phyloP scores from a whole-genome alignment of 2,797 vertebrate genomes.

The Fistularia tabacaria region DNA sequence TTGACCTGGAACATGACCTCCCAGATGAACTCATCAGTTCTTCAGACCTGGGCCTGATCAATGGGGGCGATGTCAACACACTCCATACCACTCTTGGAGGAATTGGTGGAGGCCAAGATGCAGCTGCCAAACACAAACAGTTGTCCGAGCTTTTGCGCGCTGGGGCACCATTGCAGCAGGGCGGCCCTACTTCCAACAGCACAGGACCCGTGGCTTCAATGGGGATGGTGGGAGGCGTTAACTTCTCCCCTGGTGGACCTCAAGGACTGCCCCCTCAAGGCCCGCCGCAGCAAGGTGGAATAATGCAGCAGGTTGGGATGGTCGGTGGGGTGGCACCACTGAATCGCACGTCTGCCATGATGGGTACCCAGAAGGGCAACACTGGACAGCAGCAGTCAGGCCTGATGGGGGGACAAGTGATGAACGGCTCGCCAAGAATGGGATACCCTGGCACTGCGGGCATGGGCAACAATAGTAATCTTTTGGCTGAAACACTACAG shows the following conservation, averaged over 20 bases:
- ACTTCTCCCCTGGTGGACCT: constrained; percentile 80
- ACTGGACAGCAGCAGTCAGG: constrained; percentile 78
- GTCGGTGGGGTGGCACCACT: constrained; percentile 76
- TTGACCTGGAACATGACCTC: constrained; percentile 96
- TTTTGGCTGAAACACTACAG: constrained; percentile 87
- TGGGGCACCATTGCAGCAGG: constrained; percentile 74
- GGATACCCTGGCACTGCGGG: constrained; percentile 81
- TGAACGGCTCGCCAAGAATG: constrained; percentile 93
- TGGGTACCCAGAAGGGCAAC: constrained; percentile 82
- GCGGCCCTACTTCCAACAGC: constrained; percentile 62
- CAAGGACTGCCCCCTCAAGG: constrained; percentile 79
- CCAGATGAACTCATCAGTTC: constrained; percentile 97
- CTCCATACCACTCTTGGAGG: constrained; percentile 84
- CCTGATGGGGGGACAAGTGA: constrained; percentile 90
- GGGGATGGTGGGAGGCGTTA: constrained; percentile 87
- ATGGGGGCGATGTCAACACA: constrained; percentile 87
- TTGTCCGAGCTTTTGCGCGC: constrained; percentile 91
- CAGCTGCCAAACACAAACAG: constrained; percentile 97
- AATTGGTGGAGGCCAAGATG: constrained; percentile 80
- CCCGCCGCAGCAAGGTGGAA: constrained; percentile 67
- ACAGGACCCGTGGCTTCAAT: constrained; percentile 67
- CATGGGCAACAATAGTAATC: constrained; percentile 81
- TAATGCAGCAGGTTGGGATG: constrained; percentile 81
- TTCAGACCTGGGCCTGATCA: constrained; percentile 87
- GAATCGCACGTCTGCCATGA: constrained; percentile 83